Evolutionary conservation across 1,140 invertebrate species (phyloP).

Genomic region (Ephestia elutella): DNA sequence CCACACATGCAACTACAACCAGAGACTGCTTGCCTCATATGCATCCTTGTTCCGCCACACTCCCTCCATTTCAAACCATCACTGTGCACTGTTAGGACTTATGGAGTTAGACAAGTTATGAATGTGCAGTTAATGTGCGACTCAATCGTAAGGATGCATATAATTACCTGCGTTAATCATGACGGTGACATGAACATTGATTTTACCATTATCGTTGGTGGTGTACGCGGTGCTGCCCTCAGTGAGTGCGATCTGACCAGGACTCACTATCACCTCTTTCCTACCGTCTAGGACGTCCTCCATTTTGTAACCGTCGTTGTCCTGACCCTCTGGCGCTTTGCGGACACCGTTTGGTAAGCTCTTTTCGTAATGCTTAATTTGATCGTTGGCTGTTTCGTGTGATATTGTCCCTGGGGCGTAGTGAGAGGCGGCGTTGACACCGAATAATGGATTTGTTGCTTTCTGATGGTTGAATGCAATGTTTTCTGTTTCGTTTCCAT

Average conservation of each 20-base stretch:
- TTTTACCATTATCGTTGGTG: constrained; percentile 88
- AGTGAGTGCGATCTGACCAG: constrained; percentile 64
- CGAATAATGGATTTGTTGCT: constrained; percentile 66
- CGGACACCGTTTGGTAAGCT: constrained; percentile 67
- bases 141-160: constrained; percentile 70
- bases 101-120: constrained; percentile 33
- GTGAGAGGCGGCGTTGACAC: constrained; percentile 67
- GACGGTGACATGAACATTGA: constrained; percentile 90
- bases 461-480: constrained; percentile 42
- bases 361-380: constrained; percentile 46
- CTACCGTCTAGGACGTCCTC: constrained; percentile 77
- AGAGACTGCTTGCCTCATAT: constrained; percentile 69
- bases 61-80: constrained; percentile 45
- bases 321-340: constrained; percentile 85
- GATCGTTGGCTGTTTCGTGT: constrained; percentile 27
- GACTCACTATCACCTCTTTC: constrained; percentile 58
- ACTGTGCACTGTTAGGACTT: constrained; percentile 57
- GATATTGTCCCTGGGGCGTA: constrained; percentile 54
- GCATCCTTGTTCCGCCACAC: constrained; percentile 62
- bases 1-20: constrained; percentile 50
- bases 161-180: constrained; percentile 80
- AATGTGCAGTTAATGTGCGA: constrained; percentile 50
- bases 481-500: constrained; percentile 40
- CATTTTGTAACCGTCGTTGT: constrained; percentile 79
- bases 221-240: constrained; percentile 75